Percentiles rank a stretch among this genome's conserved stretches.
These are phyloP conservation scores for Nasalis larvatus DNA, from an alignment of 2,113 vertebrate species.

Conservation along the genomic window DNA sequence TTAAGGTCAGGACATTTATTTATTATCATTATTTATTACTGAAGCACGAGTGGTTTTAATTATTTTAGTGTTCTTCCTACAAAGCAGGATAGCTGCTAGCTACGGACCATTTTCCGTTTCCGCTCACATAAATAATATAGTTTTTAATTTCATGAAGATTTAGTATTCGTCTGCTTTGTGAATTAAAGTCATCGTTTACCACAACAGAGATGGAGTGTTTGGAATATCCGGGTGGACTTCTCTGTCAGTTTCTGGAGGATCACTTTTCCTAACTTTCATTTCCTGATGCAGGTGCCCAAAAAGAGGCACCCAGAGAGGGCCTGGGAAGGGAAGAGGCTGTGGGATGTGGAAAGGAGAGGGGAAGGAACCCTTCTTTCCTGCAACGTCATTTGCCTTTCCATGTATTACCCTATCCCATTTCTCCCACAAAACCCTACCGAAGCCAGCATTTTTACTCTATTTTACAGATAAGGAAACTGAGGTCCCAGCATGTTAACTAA, in stretches of 20 bases:
- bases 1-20: constrained; percentile 85
- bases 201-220: constrained; percentile 47
- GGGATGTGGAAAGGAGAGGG: background rate
- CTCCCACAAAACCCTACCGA: background rate
- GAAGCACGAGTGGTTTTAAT: constrained; percentile 85
- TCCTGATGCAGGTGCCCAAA: background rate
- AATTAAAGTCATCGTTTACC: constrained; percentile 80
- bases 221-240: background rate
- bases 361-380: background rate
- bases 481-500: background rate
- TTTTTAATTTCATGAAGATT: constrained; percentile 84
- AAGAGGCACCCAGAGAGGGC: accelerated
- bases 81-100: constrained; percentile 83
- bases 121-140: constrained; percentile 81
- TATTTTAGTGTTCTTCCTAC: constrained; percentile 81
- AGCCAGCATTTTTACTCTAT: background rate
- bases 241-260: background rate
- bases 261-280: background rate
- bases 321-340: background rate
- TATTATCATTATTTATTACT: constrained; percentile 85
- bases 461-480: background rate
- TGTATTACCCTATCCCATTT: accelerated
- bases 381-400: background rate
- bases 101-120: constrained; percentile 79
- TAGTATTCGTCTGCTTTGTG: constrained; percentile 75